A percentile compares a stretch with the other conserved stretches of the same genome.
Conservation (phyloP, 2,888 invertebrate species). For the Rugalucina vietnamica region DNA sequence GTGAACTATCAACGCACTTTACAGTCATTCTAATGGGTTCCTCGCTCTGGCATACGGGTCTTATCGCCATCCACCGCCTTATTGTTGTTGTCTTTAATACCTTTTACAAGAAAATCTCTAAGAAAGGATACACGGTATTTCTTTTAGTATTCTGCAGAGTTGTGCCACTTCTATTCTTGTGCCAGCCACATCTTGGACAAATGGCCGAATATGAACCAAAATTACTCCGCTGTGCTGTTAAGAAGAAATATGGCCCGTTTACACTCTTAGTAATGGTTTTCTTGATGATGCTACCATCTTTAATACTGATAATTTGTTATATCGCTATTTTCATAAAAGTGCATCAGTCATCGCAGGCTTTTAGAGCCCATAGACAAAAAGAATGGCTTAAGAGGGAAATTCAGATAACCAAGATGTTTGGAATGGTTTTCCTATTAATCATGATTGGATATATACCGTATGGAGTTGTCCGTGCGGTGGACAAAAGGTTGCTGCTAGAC, state of each 20-base stretch:
- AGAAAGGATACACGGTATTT: constrained; percentile 79
- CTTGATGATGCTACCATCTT: constrained; percentile 81
- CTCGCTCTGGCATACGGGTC: constrained; percentile 82
- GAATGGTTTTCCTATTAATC: constrained; percentile 81
- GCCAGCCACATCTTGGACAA: constrained; percentile 78
- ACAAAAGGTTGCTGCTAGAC: constrained; percentile 75
- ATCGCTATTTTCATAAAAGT: constrained; percentile 82
- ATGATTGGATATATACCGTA: constrained; percentile 82
- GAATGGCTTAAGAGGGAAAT: constrained; percentile 81
- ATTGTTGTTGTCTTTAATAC: constrained; percentile 81
- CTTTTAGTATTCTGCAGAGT: constrained; percentile 80
- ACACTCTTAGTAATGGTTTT: constrained; percentile 79
- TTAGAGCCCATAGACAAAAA: constrained; percentile 74
- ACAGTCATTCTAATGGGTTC: constrained; percentile 81
- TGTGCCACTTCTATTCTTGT: constrained; percentile 79
- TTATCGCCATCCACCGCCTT: constrained; percentile 82
- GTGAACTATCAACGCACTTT: constrained; percentile 80
- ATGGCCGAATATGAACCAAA: constrained; percentile 81
- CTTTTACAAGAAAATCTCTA: constrained; percentile 81
- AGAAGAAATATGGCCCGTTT: constrained; percentile 77
- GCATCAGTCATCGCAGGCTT: constrained; percentile 76
- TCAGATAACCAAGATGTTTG: constrained; percentile 84
- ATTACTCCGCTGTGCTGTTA: constrained; percentile 79
- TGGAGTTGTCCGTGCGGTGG: constrained; percentile 80
- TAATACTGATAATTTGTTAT: constrained; percentile 81